These are phyloP conservation scores for Uloborus plumipes DNA, from an alignment of 2,888 invertebrate genomes.

Conservation along the genomic window DNA sequence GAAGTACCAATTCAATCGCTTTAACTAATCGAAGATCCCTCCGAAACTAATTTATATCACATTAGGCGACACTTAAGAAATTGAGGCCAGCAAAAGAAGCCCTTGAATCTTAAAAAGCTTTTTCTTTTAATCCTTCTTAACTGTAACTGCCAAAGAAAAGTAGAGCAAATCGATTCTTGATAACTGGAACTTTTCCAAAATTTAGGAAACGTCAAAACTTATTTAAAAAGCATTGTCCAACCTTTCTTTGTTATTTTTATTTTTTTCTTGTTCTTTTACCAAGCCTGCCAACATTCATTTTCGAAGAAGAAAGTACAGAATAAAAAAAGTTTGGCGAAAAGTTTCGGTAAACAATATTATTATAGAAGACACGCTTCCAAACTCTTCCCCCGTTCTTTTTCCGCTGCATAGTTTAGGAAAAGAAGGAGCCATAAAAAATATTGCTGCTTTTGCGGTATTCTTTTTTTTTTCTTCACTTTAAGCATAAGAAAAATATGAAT, in stretches of 20 bases:
- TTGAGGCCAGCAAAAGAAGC: background rate
- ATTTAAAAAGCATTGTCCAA: slow-evolving; percentile 62
- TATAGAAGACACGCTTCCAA: slow-evolving; percentile 9
- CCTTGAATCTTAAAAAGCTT: slow-evolving; percentile 29
- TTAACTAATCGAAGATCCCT: slow-evolving; percentile 15
- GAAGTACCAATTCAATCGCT: background rate
- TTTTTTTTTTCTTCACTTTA: too few species aligned
- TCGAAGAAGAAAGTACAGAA: background rate
- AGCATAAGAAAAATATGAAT: too few species aligned
- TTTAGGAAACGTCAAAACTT: slow-evolving; percentile 47
- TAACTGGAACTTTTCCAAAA: slow-evolving; percentile 54
- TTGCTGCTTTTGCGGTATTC: too few species aligned
- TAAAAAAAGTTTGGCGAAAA: slow-evolving; percentile 39
- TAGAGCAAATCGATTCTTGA: slow-evolving; percentile 57
- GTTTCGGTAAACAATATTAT: slow-evolving; percentile 58
- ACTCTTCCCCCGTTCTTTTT: too few species aligned
- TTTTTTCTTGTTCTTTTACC: slow-evolving; percentile 15
- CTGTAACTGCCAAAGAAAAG: slow-evolving; percentile 17
- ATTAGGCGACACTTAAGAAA: slow-evolving; percentile 5
- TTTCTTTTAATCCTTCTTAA: slow-evolving; percentile 6
- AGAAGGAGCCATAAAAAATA: too few species aligned
- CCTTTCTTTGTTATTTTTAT: slow-evolving; percentile 20
- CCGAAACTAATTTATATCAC: slow-evolving; percentile 2
- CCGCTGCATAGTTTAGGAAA: too few species aligned
- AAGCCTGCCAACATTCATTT: slow-evolving; percentile 25